These are phyloP conservation scores for Drosophila infuscata DNA, from an alignment of 2,888 invertebrate genomes.

Conservation along the genomic window DNA sequence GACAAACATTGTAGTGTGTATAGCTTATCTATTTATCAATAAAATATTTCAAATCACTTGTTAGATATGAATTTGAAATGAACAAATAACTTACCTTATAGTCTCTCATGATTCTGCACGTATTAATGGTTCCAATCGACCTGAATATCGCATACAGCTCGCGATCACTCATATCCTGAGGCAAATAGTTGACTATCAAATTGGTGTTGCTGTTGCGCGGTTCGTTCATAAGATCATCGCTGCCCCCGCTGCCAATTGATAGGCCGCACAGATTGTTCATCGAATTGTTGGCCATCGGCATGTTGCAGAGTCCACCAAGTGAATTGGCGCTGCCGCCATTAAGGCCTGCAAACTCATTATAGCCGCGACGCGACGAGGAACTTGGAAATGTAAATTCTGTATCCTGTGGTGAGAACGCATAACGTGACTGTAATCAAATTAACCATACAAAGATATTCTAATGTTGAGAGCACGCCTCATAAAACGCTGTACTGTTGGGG, in stretches of 20 bases:
- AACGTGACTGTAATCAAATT: slow-evolving; percentile 85
- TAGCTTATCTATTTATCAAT: background rate
- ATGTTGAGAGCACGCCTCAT: slow-evolving; percentile 78
- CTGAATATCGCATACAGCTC: slow-evolving; percentile 95
- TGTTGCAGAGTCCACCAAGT: slow-evolving; percentile 68
- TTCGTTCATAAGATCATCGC: slow-evolving; percentile 72
- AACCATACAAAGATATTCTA: slow-evolving; percentile 78
- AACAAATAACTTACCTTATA: slow-evolving; percentile 88
- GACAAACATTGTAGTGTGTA: background rate
- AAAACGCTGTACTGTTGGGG: slow-evolving; percentile 64
- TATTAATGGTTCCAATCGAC: slow-evolving; percentile 94
- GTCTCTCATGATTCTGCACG: slow-evolving; percentile 96
- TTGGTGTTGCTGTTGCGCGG: slow-evolving; percentile 87
- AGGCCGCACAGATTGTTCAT: slow-evolving; percentile 72
- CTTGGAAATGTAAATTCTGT: slow-evolving; percentile 85
- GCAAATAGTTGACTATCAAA: slow-evolving; percentile 97
- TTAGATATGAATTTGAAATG: background rate
- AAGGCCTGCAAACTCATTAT: slow-evolving; percentile 83
- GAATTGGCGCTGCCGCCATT: slow-evolving; percentile 74
- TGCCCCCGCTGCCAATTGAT: slow-evolving; percentile 77
- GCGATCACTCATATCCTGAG: slow-evolving; percentile 96
- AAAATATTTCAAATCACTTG: background rate
- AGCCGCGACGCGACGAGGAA: slow-evolving; percentile 84
- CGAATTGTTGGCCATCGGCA: slow-evolving; percentile 80
- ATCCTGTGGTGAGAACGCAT: slow-evolving; percentile 86